A percentile compares a stretch with the other conserved stretches of the same genome.
Conservation (phyloP, 2,113 vertebrate genomes). For the Peromyscus polionotus region DNA sequence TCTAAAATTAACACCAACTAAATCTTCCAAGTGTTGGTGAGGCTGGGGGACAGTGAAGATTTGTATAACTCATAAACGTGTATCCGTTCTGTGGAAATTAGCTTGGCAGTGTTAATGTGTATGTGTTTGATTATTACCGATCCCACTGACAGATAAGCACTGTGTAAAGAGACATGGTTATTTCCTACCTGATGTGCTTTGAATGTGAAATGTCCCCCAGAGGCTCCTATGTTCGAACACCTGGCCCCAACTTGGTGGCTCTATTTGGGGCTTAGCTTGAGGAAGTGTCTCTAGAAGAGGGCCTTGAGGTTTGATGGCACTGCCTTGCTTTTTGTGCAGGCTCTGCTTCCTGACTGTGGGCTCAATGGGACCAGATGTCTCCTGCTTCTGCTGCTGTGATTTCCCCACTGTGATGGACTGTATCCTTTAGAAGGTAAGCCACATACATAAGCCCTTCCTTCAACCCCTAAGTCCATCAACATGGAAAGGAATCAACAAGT, state of each 20-base stretch:
- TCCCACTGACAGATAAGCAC: neutral
- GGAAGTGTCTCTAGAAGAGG: no score
- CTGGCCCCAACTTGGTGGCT: neutral
- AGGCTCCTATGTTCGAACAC: neutral
- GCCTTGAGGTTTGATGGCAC: neutral
- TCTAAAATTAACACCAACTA: slow-evolving; percentile 34
- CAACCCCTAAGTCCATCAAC: neutral
- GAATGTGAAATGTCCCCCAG: neutral
- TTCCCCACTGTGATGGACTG: neutral
- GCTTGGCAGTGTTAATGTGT: neutral
- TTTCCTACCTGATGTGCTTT: neutral
- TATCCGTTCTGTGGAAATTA: neutral
- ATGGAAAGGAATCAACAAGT: neutral
- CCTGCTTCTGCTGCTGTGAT: neutral
- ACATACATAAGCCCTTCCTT: neutral
- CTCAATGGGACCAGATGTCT: neutral
- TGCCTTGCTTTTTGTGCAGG: neutral
- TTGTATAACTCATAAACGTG: neutral
- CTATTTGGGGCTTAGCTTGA: neutral
- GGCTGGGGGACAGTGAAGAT: neutral
- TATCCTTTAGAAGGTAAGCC: no score
- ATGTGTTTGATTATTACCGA: neutral
- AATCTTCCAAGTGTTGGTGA: neutral
- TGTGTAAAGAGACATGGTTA: neutral
- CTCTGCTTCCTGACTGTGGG: neutral